Evolutionary conservation across 2,113 vertebrate genomes (phyloP), one percentile per base, ranked within the genome.

Genomic region (Heterochromis multidens): DNA sequence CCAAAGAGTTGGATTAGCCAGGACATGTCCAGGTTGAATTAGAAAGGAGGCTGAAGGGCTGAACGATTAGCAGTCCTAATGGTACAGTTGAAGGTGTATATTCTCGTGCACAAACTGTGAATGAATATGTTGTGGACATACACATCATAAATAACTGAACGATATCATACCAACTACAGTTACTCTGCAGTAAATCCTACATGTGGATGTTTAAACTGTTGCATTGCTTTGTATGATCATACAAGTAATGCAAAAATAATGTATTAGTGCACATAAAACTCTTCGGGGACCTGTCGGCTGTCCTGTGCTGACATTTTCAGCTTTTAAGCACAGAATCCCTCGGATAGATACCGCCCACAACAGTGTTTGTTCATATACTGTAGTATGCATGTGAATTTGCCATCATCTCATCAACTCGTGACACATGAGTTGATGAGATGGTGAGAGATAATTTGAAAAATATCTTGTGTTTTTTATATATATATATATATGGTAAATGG

Each of bases 1-100:
- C 70, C 67, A 49, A 43, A 46, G 82, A 76, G 86, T 76, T 78
- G 63, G 81, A 88, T 86, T 82, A 86, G 60, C 63, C 37, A 21
- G n/a, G 35, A 25, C 9, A 11, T 74, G 29, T 62, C 49, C 57
- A 78, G 78, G 70, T 85, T 72, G 58, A 85, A 78, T 72, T 83
- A n/a, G 33, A 67, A 80, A 60, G 59, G 52, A 65, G 67, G 46
- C 78, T 58, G 21, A 65, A 63, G 25, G 33, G 56, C 11, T 35
- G 54, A 70, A 37, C 70, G 80, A 87, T 74, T 74, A 79, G 72
- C 19, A 72, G 4, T 13, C 13, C 7, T 67, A 67, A 79, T 63
- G 79, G 78, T 25, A 57, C 84, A 83, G 70, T 52, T 59, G 77
- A 43, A 61, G 43, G 46, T 58, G 23, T 77, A 31, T 23, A n/a